Evolutionary conservation across 1,140 invertebrate species (phyloP), one percentile per base, ranked within the genome.

Genomic region (Ceratitis capitata): DNA sequence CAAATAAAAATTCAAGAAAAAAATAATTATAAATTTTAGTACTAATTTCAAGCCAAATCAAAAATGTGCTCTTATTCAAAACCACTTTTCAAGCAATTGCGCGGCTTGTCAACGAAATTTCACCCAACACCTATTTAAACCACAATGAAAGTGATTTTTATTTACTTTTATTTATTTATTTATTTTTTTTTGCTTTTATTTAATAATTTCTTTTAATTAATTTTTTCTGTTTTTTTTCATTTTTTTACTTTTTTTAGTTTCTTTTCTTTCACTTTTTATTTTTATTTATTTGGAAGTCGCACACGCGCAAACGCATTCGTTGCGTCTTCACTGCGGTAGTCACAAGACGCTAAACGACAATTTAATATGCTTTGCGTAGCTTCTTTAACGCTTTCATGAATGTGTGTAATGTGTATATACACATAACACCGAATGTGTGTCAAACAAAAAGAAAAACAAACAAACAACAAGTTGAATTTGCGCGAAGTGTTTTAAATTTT

Each of bases 51-150:
- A 45, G 23, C n/a, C 42, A 0, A 42, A 6, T 26, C 39, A 7
- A 10, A 78, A 45, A 7, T 12, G 39, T 78, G 6, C 19, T 6
- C 26, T 23, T 23, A 12, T n/a, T 78, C 12, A 45, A n/a, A 19
- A 56, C 5, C 47, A 49, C 14, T n/a, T n/a, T n/a, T n/a, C n/a
- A n/a, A n/a, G n/a, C 32, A 12, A 23, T 45, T 42, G n/a, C 19
- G 10, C 12, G 39, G 45, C 32, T 78, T 78, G 69, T 47, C 69
- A 78, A 23, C 69, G 39, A 78, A 78, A 78, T 78, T 78, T 78
- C 69, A 45, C 69, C 61, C 61, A 69, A 69, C 32, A 32, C 61
- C 69, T 45, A 78, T 78, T n/a, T 45, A 45, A 16, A 45, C 19
- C 39, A 42, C 4, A 39, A n/a, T n/a, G 69, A 42, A 78, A 78